Conservation (phyloP, 1,140 invertebrate species). For the Cepaea nemoralis region DNA sequence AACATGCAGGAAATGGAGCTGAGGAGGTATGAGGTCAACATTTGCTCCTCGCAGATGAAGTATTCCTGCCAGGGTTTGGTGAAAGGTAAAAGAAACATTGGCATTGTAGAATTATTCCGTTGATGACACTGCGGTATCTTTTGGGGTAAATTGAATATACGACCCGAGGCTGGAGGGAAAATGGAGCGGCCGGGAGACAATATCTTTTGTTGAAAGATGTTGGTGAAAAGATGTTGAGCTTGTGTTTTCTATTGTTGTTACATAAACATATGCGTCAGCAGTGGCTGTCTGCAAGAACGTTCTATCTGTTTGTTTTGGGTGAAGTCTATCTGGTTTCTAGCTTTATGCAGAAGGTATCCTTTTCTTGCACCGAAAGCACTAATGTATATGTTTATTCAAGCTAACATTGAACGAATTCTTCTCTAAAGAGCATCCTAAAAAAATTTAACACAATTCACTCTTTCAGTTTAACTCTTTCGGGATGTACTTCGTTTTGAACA, state of each 20-base stretch:
- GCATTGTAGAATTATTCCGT: neutral
- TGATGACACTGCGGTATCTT: neutral
- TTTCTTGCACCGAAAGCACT: neutral
- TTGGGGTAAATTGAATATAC: neutral
- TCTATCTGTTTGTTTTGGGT: neutral
- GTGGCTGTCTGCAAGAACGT: neutral
- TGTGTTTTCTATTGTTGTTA: neutral
- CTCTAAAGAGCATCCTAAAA: no score
- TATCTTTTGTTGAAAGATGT: conserved; percentile 4
- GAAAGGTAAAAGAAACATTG: conserved; percentile 7
- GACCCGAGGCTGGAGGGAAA: neutral
- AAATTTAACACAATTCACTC: no score
- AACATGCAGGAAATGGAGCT: conserved; percentile 3
- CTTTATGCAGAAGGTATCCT: neutral
- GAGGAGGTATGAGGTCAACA: neutral
- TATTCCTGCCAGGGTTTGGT: neutral
- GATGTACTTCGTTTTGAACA: no score
- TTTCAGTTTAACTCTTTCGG: no score
- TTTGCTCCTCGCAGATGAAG: neutral
- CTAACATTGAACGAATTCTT: neutral
- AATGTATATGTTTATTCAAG: neutral
- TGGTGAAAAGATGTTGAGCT: neutral
- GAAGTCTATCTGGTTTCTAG: neutral
- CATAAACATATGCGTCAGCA: neutral
- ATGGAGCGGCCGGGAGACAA: neutral